These are phyloP conservation scores for Puntigrus tetrazona DNA, from an alignment of 2,113 vertebrate species.

Conservation along the genomic window DNA sequence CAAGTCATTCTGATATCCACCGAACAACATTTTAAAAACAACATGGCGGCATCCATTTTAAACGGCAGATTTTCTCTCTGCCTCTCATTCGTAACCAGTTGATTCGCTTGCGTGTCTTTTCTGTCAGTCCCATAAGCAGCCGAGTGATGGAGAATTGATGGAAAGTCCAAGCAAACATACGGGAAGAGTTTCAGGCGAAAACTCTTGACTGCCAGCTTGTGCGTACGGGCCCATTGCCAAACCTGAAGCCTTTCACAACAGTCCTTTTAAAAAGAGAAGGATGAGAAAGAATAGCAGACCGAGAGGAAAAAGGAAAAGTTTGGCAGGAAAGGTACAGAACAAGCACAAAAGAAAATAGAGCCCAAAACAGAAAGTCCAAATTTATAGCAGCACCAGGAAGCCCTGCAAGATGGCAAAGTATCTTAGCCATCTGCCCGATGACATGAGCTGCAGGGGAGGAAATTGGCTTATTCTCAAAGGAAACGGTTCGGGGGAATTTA, in stretches of 20 bases:
- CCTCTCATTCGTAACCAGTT: constrained; percentile 6
- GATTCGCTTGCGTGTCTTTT: constrained; percentile 9
- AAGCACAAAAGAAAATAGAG: constrained; percentile 1
- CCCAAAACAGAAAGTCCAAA: constrained; percentile 33
- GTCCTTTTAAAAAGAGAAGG: background rate
- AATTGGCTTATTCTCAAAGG: constrained; percentile 38
- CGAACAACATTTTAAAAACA: constrained; percentile 17
- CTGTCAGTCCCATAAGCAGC: background rate
- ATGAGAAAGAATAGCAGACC: background rate
- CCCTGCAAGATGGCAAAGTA: constrained; percentile 10
- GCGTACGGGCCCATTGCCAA: constrained; percentile 40
- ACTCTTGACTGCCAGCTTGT: constrained; percentile 28
- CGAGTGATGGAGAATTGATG: constrained; percentile 15
- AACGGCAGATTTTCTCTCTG: background rate
- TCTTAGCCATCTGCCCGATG: constrained; percentile 6
- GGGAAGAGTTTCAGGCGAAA: constrained; percentile 20
- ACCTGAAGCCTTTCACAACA: constrained; percentile 26
- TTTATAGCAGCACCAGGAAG: constrained; percentile 19
- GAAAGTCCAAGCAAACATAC: constrained; percentile 32
- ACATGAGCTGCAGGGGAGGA: constrained; percentile 29
- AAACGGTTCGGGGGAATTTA: constrained; percentile 29
- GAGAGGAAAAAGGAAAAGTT: constrained; percentile 4
- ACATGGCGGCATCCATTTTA: background rate
- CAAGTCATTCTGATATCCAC: constrained; percentile 32
- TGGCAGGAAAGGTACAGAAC: background rate